Evolutionary conservation across 2,113 vertebrate species (phyloP), one percentile per base, ranked within the genome.

Genomic region (Typhlomys cinereus): DNA sequence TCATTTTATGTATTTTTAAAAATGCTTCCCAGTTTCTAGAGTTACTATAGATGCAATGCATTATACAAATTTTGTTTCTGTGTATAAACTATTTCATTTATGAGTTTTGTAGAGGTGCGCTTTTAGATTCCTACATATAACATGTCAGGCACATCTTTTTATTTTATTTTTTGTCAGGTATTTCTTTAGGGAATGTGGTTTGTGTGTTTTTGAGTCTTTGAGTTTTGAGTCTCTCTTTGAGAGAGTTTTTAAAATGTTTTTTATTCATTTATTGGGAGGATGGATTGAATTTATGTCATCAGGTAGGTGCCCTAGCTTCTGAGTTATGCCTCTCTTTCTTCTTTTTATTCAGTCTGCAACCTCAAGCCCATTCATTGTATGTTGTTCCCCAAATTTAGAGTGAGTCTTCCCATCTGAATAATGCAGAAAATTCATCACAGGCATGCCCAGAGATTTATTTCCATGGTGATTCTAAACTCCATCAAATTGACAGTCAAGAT

Each of bases 81-180:
- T 80, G 21, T 94, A 29, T 83, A 27, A 67, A 69, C 74, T 75
- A 75, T 80, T 94, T 81, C 14, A 88, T 34, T 61, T 62, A 27
- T 27, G 20, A 94, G 50, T 87, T 94, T 67, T 46, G 75, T 78
- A 76, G 9, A 92, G 50, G 14, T 67, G 39, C 20, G 14, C 50
- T 88, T 90, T 85, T 88, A 92, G 54, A 82, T 88, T n/a, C n/a
- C n/a, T 90, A 84, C 88, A 59, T 20, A 76, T 61, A 34, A 2
- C 12, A 1, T 84, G 67, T 79, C 15, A 21, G 54, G 27, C n/a
- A n/a, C n/a, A 27, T 8, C 25, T 79, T 94, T 89, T 92, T 21
- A 57, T 2, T 70, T 18, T 67, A 36, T 84, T 79, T 75, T 39
- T n/a, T 86, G 70, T 17, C n/a, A n/a, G n/a, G n/a, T n/a, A n/a